Base-by-base conservation (phyloP, 2,797 vertebrate genomes). In the Hoplostethus atlanticus region DNA sequence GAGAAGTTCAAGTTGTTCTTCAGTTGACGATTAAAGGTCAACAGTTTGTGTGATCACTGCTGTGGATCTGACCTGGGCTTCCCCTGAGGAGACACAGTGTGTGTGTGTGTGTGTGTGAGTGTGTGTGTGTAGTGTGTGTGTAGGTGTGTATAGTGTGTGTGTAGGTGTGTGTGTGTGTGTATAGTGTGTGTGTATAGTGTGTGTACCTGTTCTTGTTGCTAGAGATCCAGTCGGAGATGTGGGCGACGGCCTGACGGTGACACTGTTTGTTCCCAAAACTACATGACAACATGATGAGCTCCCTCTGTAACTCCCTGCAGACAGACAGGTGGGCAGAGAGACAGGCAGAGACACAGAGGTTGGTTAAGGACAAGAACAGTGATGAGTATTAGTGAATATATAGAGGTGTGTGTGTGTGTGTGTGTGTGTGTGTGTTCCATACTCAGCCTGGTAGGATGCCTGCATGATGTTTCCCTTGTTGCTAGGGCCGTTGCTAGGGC, bases 221-320 rank as follows among this genome's bases (percentile, higher is more conserved):
- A 76, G 97, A 98, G 93, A 99, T 99, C 98, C 98, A 99, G 55
- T 98, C 97, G 0, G 98, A 99, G 93, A 99, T 98, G 71, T 98
- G 95, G 0, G 96, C 94, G 3, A 97, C 95, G 1, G 98, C 98
- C 89, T 99, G 97, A 1, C 97, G 96, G 84, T 99, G 98, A 87
- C 98, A 99, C 81, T 98, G 97, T 28, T 98, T 98, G 91, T 97
- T 97, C 59, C 98, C 97, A 0, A 99, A 99, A 85, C 97, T 99
- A 68, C 98, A 99, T 0, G 98, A 97, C 79, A 99, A 69, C 97
- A 98, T 98, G 87, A 99, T 97, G 48, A 99, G 97, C 87, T 98
- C 97, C 72, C 97, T 90, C 79, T 97, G 97, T 0, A 99, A 76
- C 84, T 99, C 98, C 87, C 98, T 99, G 87, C 1, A 21, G 30